These are phyloP conservation scores for Chrysoperla carnea DNA, from an alignment of 1,140 invertebrate genomes.

Conservation along the genomic window DNA sequence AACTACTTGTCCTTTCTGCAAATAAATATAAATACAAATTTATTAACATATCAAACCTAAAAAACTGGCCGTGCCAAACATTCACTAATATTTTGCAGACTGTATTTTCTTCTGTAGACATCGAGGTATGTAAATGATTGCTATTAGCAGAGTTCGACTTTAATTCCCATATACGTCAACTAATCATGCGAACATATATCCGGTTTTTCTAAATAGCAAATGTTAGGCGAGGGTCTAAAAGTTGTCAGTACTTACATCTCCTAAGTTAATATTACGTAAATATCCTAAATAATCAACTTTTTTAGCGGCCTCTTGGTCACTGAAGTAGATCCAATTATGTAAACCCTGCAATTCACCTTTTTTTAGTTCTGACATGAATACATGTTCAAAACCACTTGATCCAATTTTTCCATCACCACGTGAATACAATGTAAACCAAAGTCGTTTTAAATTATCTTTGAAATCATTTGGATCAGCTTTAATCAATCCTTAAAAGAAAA, in stretches of 20 bases:
- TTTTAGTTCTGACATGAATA: constrained; percentile 69
- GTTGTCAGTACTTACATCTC: constrained; percentile 8
- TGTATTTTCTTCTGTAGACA: not conserved
- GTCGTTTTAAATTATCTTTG: constrained; percentile 47
- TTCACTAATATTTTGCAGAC: not conserved
- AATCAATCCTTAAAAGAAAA: constrained; percentile 24
- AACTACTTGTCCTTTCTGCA: constrained; percentile 59
- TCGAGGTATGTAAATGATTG: not conserved
- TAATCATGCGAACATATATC: not conserved
- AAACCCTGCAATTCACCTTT: constrained; percentile 62
- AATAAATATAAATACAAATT: too few species aligned
- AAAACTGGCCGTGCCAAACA: not conserved
- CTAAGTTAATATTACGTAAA: constrained; percentile 49
- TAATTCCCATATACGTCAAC: not conserved
- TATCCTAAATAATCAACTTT: constrained; percentile 65
- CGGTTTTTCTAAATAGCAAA: too few species aligned
- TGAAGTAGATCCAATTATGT: constrained; percentile 82
- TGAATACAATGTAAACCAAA: constrained; percentile 72
- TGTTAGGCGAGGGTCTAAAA: too few species aligned
- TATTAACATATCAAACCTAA: constrained; percentile 3
- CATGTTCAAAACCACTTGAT: constrained; percentile 74
- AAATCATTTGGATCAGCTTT: constrained; percentile 44
- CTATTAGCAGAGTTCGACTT: not conserved
- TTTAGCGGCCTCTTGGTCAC: constrained; percentile 44
- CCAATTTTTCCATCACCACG: constrained; percentile 54